These are phyloP conservation scores for Tetramorium simillimum DNA, from an alignment of 1,140 invertebrate species.

Conservation along the genomic window DNA sequence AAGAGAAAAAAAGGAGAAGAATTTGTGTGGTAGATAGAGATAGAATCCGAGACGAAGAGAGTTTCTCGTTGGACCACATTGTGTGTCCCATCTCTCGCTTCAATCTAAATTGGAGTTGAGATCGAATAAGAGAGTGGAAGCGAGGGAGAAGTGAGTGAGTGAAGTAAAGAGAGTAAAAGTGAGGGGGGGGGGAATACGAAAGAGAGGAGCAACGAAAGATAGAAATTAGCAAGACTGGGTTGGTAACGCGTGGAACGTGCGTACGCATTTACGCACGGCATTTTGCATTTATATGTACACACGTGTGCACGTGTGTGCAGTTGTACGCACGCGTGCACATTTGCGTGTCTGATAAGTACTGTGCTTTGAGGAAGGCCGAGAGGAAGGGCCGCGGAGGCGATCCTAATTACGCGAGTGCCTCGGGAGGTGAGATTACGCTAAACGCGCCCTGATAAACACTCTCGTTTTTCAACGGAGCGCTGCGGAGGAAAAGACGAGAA, in stretches of 20 bases:
- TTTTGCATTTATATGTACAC: not conserved
- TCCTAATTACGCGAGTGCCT: constrained; percentile 82
- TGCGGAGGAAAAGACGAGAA: constrained; percentile 50
- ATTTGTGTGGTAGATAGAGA: constrained; percentile 38
- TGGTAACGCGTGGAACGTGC: not conserved
- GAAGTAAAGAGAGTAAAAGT: not conserved
- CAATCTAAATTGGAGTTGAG: constrained; percentile 75
- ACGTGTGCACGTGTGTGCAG: not conserved
- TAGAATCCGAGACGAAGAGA: constrained; percentile 59
- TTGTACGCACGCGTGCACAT: not conserved
- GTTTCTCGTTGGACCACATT: constrained; percentile 64
- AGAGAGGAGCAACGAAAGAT: constrained; percentile 48
- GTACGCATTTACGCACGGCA: not conserved
- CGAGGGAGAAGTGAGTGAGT: not conserved
- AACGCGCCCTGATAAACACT: constrained; percentile 82
- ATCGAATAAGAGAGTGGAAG: constrained; percentile 31
- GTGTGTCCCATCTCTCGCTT: constrained; percentile 32
- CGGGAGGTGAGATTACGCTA: constrained; percentile 80
- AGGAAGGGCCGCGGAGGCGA: constrained; percentile 36
- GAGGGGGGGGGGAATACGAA: not conserved
- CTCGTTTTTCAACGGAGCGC: constrained; percentile 76
- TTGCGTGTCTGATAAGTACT: not conserved
- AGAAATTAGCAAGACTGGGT: constrained; percentile 67
- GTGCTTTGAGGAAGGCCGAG: constrained; percentile 15
- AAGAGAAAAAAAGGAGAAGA: not conserved